Evolutionary conservation across 2,888 invertebrate species (phyloP).

Genomic region (Perizoma affinitatum): DNA sequence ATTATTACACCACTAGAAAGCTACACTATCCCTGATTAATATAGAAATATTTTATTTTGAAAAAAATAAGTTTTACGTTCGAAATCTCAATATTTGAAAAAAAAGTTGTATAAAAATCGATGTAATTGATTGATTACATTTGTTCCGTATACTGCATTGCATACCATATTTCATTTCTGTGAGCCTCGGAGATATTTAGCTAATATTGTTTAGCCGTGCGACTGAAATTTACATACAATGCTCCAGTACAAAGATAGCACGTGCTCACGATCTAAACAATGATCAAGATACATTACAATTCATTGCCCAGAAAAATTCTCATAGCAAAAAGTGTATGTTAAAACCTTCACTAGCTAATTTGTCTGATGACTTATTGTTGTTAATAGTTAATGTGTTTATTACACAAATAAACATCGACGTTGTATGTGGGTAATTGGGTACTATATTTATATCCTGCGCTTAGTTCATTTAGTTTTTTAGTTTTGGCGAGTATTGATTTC

Average conservation of each 20-base stretch:
- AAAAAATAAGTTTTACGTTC: too few species aligned
- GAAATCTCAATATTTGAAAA: too few species aligned
- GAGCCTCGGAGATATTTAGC: conserved; percentile 29
- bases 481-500: conserved; percentile 23
- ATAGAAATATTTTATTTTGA: too few species aligned
- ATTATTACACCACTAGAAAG: too few species aligned
- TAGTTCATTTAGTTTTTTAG: conserved; percentile 7
- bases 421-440: not conserved
- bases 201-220: conserved; percentile 52
- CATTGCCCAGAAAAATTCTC: conserved; percentile 44
- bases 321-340: conserved; percentile 47
- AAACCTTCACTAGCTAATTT: conserved; percentile 37
- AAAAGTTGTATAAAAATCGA: too few species aligned
- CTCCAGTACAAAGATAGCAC: conserved; percentile 66
- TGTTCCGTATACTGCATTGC: not conserved
- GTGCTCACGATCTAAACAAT: conserved; percentile 74
- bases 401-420: conserved; percentile 1
- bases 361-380: conserved; percentile 18
- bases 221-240: conserved; percentile 76
- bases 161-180: conserved; percentile 24
- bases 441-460: not conserved
- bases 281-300: conserved; percentile 64
- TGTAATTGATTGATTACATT: too few species aligned
- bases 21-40: too few species aligned
- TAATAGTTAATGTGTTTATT: conserved; percentile 14